Conservation (phyloP, 2,113 vertebrate genomes). For the Anguilla rostrata region DNA sequence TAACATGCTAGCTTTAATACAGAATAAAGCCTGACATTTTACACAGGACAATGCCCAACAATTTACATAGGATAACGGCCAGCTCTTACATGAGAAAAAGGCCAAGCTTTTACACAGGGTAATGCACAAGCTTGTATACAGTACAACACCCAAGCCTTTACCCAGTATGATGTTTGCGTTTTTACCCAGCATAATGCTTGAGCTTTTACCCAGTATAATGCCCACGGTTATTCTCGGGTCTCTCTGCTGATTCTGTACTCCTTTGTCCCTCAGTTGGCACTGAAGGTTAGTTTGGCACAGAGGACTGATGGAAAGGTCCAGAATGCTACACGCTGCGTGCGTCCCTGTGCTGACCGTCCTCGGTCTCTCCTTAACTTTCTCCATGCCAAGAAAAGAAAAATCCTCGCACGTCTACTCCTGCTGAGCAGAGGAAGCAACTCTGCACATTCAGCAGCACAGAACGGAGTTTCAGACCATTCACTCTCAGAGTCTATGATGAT, state of each 20-base stretch:
- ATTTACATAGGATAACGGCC: too few relatives aligned
- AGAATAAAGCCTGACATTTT: too few relatives aligned
- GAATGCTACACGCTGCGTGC: background rate
- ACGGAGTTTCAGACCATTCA: background rate
- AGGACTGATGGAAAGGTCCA: background rate
- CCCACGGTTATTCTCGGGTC: background rate
- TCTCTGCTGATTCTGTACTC: background rate
- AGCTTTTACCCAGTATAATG: too few relatives aligned
- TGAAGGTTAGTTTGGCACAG: background rate
- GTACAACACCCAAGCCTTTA: too few relatives aligned
- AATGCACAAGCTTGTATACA: too few relatives aligned
- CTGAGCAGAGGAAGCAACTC: slow-evolving; percentile 4
- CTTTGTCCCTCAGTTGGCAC: background rate
- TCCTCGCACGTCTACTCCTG: background rate
- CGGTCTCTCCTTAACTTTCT: background rate
- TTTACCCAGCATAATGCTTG: too few relatives aligned
- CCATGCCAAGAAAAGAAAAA: background rate
- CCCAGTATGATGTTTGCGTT: too few relatives aligned
- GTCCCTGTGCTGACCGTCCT: background rate
- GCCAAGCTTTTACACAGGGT: too few relatives aligned
- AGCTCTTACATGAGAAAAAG: too few relatives aligned
- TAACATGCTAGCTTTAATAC: too few relatives aligned
- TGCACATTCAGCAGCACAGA: background rate
- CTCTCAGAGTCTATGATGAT: background rate
- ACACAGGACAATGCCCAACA: too few relatives aligned